Conservation (phyloP, 2,113 vertebrate species). For the Notothenia coriiceps region DNA sequence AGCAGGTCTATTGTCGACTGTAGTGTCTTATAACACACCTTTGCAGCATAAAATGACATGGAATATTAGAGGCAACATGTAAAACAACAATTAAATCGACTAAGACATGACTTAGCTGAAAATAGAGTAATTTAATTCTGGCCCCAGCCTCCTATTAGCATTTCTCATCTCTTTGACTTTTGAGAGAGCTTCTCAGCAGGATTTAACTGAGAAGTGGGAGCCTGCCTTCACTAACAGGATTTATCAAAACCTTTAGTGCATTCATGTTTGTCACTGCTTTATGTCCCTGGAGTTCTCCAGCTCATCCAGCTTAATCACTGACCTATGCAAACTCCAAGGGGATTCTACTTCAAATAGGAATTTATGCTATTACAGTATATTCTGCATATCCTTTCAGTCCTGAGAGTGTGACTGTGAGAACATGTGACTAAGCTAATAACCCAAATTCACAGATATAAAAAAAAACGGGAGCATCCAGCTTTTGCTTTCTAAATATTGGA, state of each 20-base stretch:
- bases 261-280: slow-evolving; percentile 57
- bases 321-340: slow-evolving; percentile 50
- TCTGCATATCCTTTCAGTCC: slow-evolving; percentile 33
- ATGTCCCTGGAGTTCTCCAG: slow-evolving; percentile 48
- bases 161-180: slow-evolving; percentile 52
- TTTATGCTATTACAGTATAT: slow-evolving; percentile 55
- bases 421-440: slow-evolving; percentile 53
- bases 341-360: slow-evolving; percentile 42
- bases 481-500: slow-evolving; percentile 39
- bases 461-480: slow-evolving; percentile 22
- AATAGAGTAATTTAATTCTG: slow-evolving; percentile 49
- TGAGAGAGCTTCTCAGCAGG: slow-evolving; percentile 42
- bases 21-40: not conserved
- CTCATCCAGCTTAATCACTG: slow-evolving; percentile 67
- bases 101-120: slow-evolving; percentile 10
- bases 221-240: slow-evolving; percentile 50
- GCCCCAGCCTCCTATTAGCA: slow-evolving; percentile 45
- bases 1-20: not conserved
- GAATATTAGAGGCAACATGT: slow-evolving; percentile 13
- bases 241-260: slow-evolving; percentile 62
- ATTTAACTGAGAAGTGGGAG: slow-evolving; percentile 52
- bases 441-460: slow-evolving; percentile 36
- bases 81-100: slow-evolving; percentile 15
- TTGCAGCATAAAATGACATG: not conserved
- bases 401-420: slow-evolving; percentile 33